Evolutionary conservation across 2,797 vertebrate species (phyloP), one percentile per base, ranked within the genome.

Genomic region (Champsocephalus gunnari): DNA sequence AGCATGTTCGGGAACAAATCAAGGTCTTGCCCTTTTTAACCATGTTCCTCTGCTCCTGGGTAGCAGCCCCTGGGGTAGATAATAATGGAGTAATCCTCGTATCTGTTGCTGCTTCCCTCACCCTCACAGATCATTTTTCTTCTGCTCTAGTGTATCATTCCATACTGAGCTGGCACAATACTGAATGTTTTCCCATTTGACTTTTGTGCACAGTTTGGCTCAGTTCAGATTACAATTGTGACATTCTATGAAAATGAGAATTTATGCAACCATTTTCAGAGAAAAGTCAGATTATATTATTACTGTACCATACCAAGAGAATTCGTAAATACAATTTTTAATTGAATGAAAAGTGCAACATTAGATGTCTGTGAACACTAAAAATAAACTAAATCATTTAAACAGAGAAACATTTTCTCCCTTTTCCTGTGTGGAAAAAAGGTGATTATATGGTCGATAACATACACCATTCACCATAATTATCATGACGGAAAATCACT

Each of bases 81-180:
- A 92, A 92, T 93, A 93, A 87, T 81, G 77, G 82, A 83, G 86
- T 93, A 94, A 94, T 93, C 94, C 93, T 93, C 91, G 94, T 94
- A 95, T 94, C 89, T 91, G 73, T 87, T 88, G 82, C 92, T 90
- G 87, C 89, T 87, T 83, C 78, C 85, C 65, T 87, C 80, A 69
- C 76, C 82, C 86, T 89, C 81, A 65, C 77, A 86, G 86, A 92
- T 91, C 81, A 71, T 85, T 90, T 91, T 88, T 87, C 82, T 75
- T 73, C 78, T 81, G 73, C 84, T 77, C 67, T 41, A 73, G 79
- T 87, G 72, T 89, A 87, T 91, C 87, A 65, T 83, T 88, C 78
- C 73, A 78, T 79, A 65, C 77, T 66, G 80, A 75, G 67, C 83
- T 79, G 79, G 56, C 80, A 77, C 81, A 65, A 12, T 32, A 63